Base-by-base conservation (phyloP, 2,797 vertebrate genomes). In the Falco berigora region DNA sequence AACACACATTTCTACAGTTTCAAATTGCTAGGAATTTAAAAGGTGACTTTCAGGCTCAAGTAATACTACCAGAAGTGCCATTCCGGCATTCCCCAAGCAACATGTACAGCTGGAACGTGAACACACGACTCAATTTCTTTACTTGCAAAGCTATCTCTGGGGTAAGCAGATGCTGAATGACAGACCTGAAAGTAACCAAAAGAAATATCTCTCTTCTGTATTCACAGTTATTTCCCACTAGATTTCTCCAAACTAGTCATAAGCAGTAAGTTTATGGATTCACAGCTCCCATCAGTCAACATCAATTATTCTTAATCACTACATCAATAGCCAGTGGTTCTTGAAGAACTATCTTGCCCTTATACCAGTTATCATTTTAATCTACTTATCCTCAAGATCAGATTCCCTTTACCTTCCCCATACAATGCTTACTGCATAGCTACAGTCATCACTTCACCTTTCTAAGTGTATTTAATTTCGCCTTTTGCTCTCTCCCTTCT, bases 121-220 rank as follows among this genome's bases (percentile, higher is more conserved):
- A 50, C 38, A 44, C 4, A 6, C 6, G 2, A 3, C 12, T 68
- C 5, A 0, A 47, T 22, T 46, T 46, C 67, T 25, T 47, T 32
- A 69, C 44, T 34, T 44, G 16, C 30, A 12, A 34, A 52, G 9
- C 9, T 44, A 0, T 47, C 62, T 38, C 19, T 13, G 30, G 83
- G 12, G 5, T n/a, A 49, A 76, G 27, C 2, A 85, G 47, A 56
- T 15, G 42, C 9, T 5, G 21, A 75, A 64, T 38, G 9, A 61
- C 22, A 52, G 28, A 62, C 12, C 32, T 22, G n/a, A 49, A 59
- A 78, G 17, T 56, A 88, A 42, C 12, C 1, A 8, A 73, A 61
- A 61, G 13, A 30, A 58, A 34, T 14, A 25, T 19, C 12, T 5
- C 16, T 63, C 9, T 38, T 49, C 40, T 49, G 46, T n/a, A 72